phyloP scores from a whole-genome alignment of 2,888 invertebrate genomes.

The Phengaris arion region DNA sequence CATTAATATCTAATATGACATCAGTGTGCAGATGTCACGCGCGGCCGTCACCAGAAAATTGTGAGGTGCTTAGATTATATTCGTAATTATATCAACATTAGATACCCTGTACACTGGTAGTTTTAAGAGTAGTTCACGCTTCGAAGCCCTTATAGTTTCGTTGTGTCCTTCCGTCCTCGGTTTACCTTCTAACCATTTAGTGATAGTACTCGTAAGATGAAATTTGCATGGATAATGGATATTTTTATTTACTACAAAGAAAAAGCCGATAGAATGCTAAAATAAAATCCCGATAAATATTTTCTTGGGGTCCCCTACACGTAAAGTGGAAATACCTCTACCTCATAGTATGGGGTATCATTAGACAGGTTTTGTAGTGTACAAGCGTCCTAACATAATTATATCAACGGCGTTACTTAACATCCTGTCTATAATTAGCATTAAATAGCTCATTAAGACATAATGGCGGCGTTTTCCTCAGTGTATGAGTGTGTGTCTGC shows the following conservation, averaged over 20 bases:
- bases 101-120: slow-evolving; percentile 50
- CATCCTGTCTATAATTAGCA: slow-evolving; percentile 72
- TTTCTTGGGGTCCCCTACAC: no score
- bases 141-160: no score
- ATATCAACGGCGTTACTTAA: slow-evolving; percentile 57
- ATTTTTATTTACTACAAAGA: no score
- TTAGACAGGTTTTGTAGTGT: background rate
- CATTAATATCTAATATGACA: slow-evolving; percentile 17
- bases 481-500: slow-evolving; percentile 41
- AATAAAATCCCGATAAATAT: no score
- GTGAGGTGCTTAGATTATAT: slow-evolving; percentile 42
- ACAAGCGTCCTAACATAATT: slow-evolving; percentile 48
- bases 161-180: no score
- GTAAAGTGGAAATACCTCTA: no score
- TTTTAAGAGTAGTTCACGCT: background rate
- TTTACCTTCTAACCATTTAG: no score
- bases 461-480: slow-evolving; percentile 68
- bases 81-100: slow-evolving; percentile 33
- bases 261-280: no score
- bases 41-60: slow-evolving; percentile 67
- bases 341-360: no score
- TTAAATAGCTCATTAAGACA: slow-evolving; percentile 71
- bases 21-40: slow-evolving; percentile 49
- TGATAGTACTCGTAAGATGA: no score
- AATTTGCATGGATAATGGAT: no score